Evolutionary conservation across 2,113 vertebrate species (phyloP).

Genomic region (Xyliphius kryptos): DNA sequence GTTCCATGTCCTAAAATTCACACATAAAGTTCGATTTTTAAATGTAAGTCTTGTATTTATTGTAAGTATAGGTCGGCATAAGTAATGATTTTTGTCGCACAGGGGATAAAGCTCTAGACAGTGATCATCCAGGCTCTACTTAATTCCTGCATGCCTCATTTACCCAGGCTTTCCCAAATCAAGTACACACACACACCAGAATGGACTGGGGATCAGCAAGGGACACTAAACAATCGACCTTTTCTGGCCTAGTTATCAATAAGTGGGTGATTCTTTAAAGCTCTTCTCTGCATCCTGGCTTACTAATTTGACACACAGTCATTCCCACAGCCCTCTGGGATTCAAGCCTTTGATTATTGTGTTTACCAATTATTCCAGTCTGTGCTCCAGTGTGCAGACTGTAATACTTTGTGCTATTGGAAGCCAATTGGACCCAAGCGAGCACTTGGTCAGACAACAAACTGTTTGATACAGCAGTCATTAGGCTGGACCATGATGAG

Average conservation of each 20-base stretch:
- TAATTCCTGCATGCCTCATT: no score
- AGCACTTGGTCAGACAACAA: constrained; percentile 18
- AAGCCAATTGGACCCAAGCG: constrained; percentile 32
- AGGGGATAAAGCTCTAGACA: constrained; percentile 2
- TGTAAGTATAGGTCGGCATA: no score
- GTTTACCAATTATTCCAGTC: constrained; percentile 31
- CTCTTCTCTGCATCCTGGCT: constrained; percentile 12
- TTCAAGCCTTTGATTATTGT: constrained; percentile 8
- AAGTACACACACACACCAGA: background rate
- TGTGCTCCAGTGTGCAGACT: constrained; percentile 17
- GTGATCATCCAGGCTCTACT: no score
- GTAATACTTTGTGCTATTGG: constrained; percentile 24
- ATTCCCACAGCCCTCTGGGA: constrained; percentile 1
- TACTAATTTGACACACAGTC: constrained; percentile 20
- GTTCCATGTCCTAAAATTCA: no score
- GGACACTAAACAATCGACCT: constrained; percentile 20
- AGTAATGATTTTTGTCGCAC: no score
- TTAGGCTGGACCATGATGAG: constrained; percentile 22
- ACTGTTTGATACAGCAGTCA: no score
- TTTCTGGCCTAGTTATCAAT: constrained; percentile 36
- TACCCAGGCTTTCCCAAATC: no score
- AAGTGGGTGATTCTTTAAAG: constrained; percentile 2
- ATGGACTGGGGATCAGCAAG: constrained; percentile 9
- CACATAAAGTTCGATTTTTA: no score
- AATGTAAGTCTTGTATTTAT: no score